A percentile compares a stretch with the other conserved stretches of the same genome.
Evolutionary conservation across 2,113 vertebrate species (phyloP).

Genomic region (Hucho hucho): DNA sequence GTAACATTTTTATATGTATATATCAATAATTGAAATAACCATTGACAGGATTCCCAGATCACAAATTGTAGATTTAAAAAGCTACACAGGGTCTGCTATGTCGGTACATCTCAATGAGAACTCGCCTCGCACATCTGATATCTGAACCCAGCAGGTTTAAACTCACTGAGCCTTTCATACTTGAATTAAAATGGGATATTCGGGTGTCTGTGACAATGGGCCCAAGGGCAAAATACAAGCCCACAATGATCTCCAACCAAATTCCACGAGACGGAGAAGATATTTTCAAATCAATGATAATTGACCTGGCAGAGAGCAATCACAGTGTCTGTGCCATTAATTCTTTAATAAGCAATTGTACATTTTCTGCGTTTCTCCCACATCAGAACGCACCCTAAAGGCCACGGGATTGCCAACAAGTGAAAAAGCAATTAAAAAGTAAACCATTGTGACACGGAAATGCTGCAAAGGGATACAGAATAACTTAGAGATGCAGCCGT

Average conservation of each 20-base stretch:
- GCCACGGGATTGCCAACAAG: constrained; percentile 19
- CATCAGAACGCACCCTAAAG: constrained; percentile 40
- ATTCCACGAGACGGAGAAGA: constrained; percentile 23
- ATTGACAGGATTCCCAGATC: too few species aligned
- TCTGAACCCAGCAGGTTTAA: constrained; percentile 27
- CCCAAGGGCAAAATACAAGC: constrained; percentile 33
- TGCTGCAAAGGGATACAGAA: constrained; percentile 4
- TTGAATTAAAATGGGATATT: constrained; percentile 34
- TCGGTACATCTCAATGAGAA: too few species aligned
- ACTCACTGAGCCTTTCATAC: constrained; percentile 23
- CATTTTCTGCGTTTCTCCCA: constrained; percentile 45
- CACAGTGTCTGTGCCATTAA: constrained; percentile 44
- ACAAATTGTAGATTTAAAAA: too few species aligned
- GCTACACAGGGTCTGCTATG: too few species aligned
- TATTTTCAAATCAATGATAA: constrained; percentile 51
- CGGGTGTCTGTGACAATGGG: constrained; percentile 20
- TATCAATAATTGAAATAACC: too few species aligned
- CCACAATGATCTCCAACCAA: constrained; percentile 39
- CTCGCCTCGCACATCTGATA: too few species aligned
- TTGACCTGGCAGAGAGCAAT: constrained; percentile 57
- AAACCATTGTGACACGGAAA: constrained; percentile 39
- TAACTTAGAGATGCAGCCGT: constrained; percentile 11
- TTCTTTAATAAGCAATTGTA: constrained; percentile 60
- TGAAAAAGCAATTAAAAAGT: constrained; percentile 57
- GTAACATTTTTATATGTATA: too few species aligned